A percentile compares a stretch with the other conserved stretches of the same genome.
phyloP scores from a whole-genome alignment of 2,113 vertebrate genomes.

The Nothoprocta perdicaria region DNA sequence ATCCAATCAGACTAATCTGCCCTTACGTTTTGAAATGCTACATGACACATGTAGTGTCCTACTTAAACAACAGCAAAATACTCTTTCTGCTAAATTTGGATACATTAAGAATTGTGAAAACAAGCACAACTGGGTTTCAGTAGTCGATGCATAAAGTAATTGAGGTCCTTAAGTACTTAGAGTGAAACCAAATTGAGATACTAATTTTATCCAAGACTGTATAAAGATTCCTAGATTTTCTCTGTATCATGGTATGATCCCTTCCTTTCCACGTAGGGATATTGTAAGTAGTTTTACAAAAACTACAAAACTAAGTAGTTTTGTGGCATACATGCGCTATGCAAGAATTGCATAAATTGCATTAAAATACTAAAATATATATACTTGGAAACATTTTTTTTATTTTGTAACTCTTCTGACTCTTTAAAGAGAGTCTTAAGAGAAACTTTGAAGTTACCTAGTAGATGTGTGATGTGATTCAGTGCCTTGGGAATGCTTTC shows the following conservation, averaged over 20 bases:
- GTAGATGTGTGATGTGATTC: neutral
- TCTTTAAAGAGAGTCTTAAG: neutral
- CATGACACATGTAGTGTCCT: neutral
- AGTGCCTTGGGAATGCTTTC: neutral
- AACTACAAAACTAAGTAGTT: neutral
- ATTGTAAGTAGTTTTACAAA: neutral
- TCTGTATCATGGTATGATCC: fast-evolving
- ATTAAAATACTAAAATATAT: too few species aligned
- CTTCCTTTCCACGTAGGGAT: neutral
- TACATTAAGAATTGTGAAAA: neutral
- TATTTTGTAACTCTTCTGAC: too few species aligned
- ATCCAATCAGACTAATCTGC: neutral
- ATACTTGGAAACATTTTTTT: neutral
- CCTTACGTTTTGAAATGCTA: neutral
- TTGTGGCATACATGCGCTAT: neutral
- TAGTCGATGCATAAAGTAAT: neutral
- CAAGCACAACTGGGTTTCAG: neutral
- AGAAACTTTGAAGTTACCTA: neutral
- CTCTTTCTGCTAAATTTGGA: neutral
- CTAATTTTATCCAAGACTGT: neutral
- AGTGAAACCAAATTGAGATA: neutral
- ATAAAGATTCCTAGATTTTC: neutral
- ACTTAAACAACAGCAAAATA: neutral
- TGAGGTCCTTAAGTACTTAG: neutral
- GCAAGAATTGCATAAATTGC: neutral